phyloP scores from a whole-genome alignment of 2,797 vertebrate species.

The Vultur gryphus region DNA sequence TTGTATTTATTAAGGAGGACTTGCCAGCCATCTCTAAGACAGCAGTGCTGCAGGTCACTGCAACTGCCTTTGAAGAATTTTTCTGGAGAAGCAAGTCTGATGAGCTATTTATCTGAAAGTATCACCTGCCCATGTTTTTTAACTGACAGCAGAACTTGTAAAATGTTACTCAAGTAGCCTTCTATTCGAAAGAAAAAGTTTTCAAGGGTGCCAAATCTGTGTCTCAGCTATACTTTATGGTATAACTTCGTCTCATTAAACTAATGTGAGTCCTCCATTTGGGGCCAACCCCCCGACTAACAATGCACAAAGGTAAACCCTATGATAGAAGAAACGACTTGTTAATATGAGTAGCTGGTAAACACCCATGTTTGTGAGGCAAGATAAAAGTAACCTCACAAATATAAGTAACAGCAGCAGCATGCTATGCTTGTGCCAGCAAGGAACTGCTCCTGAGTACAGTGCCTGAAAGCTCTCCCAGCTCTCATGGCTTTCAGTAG shows the following conservation, averaged over 20 bases:
- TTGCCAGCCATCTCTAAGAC: background rate
- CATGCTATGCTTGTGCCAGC: background rate
- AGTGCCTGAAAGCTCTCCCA: background rate
- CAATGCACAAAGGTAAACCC: background rate
- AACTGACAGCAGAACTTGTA: background rate
- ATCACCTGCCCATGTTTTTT: accelerated
- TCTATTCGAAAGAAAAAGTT: background rate
- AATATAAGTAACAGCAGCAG: background rate
- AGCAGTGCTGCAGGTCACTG: background rate
- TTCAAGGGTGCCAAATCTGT: background rate
- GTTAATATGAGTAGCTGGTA: background rate
- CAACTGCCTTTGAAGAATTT: background rate
- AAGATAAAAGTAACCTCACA: background rate
- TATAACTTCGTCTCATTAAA: background rate
- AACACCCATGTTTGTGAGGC: background rate
- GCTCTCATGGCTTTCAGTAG: background rate
- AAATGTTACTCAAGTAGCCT: background rate
- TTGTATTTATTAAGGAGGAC: background rate
- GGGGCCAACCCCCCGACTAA: background rate
- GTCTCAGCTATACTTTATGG: background rate
- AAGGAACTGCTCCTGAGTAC: background rate
- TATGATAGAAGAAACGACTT: background rate
- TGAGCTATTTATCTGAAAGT: background rate
- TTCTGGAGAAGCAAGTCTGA: background rate
- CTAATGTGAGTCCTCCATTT: background rate